Conservation (phyloP, 2,113 vertebrate species). For the Nothocercus nigrocapillus region DNA sequence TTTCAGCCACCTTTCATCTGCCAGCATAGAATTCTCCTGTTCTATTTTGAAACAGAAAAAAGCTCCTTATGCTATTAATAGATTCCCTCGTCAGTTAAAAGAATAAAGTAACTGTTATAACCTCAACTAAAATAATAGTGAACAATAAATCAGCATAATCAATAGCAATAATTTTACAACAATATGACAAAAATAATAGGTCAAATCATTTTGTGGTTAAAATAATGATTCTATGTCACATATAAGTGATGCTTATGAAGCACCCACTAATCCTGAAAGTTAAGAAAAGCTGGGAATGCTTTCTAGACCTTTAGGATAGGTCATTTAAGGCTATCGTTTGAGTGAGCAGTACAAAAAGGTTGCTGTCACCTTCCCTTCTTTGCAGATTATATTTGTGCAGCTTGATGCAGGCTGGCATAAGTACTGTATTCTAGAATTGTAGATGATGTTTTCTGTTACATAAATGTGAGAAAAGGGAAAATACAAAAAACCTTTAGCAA, state of each 20-base stretch:
- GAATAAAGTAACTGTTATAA: background rate
- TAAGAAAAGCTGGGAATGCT: background rate
- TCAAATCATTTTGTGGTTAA: background rate
- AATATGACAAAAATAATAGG: background rate
- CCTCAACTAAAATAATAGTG: background rate
- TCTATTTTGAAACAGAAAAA: background rate
- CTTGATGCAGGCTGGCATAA: background rate
- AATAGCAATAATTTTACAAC: background rate
- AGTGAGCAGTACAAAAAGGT: background rate
- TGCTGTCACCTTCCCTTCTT: background rate
- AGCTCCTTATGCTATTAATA: background rate
- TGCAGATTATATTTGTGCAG: background rate
- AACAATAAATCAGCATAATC: background rate
- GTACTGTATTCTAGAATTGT: background rate
- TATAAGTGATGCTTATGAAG: background rate
- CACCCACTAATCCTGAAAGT: background rate
- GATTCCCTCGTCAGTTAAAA: background rate
- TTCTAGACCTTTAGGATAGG: background rate
- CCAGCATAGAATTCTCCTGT: background rate
- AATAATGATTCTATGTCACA: background rate
- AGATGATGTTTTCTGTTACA: background rate
- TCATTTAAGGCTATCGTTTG: background rate
- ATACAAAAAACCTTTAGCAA: background rate
- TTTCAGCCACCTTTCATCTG: background rate
- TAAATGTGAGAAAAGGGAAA: background rate